Evolutionary conservation across 1,140 invertebrate species (phyloP).

Genomic region (Seison nebaliae): DNA sequence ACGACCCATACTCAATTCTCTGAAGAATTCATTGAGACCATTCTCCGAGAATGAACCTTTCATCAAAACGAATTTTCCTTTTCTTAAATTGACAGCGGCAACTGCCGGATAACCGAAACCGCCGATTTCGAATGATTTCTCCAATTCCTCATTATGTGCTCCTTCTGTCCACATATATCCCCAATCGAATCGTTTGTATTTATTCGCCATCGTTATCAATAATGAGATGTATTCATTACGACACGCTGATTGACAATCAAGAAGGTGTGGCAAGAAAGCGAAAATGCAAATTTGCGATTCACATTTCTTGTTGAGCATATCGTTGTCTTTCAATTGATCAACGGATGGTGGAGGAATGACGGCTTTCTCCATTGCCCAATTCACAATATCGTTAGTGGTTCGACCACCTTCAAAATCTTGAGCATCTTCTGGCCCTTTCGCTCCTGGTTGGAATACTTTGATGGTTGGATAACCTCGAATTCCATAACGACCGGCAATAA

Average conservation of each 20-base stretch:
- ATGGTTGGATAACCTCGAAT: slow-evolving; percentile 87
- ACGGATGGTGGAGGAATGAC: slow-evolving; percentile 60
- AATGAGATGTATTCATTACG: slow-evolving; percentile 58
- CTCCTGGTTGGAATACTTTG: slow-evolving; percentile 55
- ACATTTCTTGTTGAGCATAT: slow-evolving; percentile 44
- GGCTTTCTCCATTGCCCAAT: slow-evolving; percentile 57
- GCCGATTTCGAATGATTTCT: slow-evolving; percentile 68
- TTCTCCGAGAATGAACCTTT: slow-evolving; percentile 71
- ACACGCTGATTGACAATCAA: slow-evolving; percentile 81
- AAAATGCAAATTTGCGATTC: slow-evolving; percentile 67
- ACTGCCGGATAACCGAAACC: slow-evolving; percentile 50
- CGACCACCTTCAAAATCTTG: slow-evolving; percentile 52
- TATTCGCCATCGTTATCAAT: slow-evolving; percentile 49
- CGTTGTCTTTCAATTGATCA: slow-evolving; percentile 34
- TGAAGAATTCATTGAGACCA: slow-evolving; percentile 74
- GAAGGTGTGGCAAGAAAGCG: slow-evolving; percentile 71
- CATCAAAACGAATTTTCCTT: slow-evolving; percentile 77
- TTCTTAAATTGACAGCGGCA: slow-evolving; percentile 78
- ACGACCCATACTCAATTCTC: slow-evolving; percentile 26
- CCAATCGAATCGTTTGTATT: slow-evolving; percentile 83
- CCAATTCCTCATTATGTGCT: slow-evolving; percentile 48
- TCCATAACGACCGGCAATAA: slow-evolving; percentile 37
- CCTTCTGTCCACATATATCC: slow-evolving; percentile 89
- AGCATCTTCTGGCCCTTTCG: slow-evolving; percentile 50
- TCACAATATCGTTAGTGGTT: slow-evolving; percentile 58